Evolutionary conservation across 1,140 invertebrate genomes (phyloP).

Genomic region (Temnothorax curvispinosus): DNA sequence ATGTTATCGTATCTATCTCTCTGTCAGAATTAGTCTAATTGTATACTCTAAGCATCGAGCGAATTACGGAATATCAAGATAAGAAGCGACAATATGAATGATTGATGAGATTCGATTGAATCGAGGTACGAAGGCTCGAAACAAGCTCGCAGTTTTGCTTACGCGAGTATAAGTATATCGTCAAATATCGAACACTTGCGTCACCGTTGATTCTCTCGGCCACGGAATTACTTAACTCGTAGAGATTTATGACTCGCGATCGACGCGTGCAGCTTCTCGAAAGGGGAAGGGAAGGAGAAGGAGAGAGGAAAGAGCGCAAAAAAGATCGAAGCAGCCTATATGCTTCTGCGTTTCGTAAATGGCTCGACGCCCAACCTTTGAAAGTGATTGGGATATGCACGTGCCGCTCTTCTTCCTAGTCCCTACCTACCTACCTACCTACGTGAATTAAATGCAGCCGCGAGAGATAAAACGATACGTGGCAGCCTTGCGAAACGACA

Average conservation of each 20-base stretch:
- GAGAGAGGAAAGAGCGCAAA: neutral
- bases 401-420: conserved; percentile 76
- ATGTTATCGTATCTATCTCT: neutral
- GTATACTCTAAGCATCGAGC: neutral
- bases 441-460: conserved; percentile 74
- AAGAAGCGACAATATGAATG: conserved; percentile 4
- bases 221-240: conserved; percentile 69
- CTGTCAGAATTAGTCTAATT: conserved; percentile 7
- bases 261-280: conserved; percentile 52
- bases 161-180: conserved; percentile 49
- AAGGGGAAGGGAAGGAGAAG: too few relatives aligned
- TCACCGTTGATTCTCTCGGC: conserved; percentile 58
- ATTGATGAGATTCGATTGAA: conserved; percentile 20
- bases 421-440: conserved; percentile 64
- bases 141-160: conserved; percentile 1
- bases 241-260: conserved; percentile 67
- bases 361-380: conserved; percentile 75
- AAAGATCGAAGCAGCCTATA: conserved; percentile 53
- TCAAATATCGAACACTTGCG: conserved; percentile 62
- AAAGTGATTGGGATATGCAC: conserved; percentile 75
- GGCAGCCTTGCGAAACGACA: conserved; percentile 74
- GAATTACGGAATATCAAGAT: conserved; percentile 35
- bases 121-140: neutral
- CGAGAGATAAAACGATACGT: conserved; percentile 75
- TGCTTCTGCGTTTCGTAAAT: conserved; percentile 75